Conservation (phyloP, 2,113 vertebrate genomes). For the Callipepla squamata region DNA sequence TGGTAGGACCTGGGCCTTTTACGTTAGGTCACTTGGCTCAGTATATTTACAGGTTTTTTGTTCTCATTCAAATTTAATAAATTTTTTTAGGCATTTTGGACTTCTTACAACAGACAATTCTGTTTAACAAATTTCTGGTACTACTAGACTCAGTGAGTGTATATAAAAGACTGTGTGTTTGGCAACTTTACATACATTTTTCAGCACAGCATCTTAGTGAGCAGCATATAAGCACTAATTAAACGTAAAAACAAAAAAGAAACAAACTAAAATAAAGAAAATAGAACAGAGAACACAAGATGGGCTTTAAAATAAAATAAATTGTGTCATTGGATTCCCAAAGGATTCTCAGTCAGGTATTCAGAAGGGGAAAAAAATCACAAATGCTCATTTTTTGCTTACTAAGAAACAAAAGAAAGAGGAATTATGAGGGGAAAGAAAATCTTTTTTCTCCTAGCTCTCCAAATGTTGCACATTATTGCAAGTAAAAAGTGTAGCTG, state of each 20-base stretch:
- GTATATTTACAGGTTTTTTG: background rate
- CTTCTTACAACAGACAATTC: background rate
- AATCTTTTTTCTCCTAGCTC: background rate
- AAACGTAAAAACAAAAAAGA: background rate
- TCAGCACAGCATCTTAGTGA: background rate
- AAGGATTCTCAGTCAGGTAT: background rate
- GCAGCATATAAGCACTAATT: accelerated
- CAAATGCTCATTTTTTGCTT: background rate
- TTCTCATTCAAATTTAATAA: background rate
- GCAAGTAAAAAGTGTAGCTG: background rate
- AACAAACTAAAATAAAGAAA: background rate
- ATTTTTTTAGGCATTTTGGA: background rate
- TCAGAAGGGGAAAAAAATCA: background rate
- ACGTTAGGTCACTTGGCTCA: background rate
- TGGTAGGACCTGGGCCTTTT: background rate
- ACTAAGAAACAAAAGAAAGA: background rate
- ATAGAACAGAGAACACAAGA: background rate
- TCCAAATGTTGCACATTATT: background rate
- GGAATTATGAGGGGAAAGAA: background rate
- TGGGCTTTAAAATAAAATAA: background rate
- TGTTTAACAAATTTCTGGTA: background rate
- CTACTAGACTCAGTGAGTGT: background rate
- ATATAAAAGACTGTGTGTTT: background rate
- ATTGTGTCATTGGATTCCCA: background rate
- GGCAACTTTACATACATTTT: no score